Base-by-base conservation (phyloP, 2,113 vertebrate genomes). In the Coptodon bakossiorum region DNA sequence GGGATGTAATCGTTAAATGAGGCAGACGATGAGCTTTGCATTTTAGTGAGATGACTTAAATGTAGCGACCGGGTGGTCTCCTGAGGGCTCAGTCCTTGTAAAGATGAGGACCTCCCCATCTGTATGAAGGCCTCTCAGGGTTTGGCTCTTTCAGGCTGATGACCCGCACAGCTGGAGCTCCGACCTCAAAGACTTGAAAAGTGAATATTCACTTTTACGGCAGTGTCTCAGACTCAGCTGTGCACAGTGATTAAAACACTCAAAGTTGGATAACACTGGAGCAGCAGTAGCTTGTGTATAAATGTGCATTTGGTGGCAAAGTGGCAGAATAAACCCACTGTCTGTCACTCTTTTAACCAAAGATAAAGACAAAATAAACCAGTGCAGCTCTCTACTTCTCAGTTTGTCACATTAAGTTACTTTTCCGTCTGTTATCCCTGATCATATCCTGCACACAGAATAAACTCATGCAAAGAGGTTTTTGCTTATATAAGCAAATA, bases 31-130 rank as follows among this genome's bases (percentile, higher is more conserved):
- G 91, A 92, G 92, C 91, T 92, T 89, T 83, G 71, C 80, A 50
- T 83, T 85, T 91, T 90, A 89, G 86, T 81, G 84, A 88, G 89
- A 89, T 54, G 86, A 86, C 87, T 89, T 71, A 83, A 86, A 85
- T 2, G 80, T 81, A 22, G 84, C 17, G 48, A 66, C 91, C 66
- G 85, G 93, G 94, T 95, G 95, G 94, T 95, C 94, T 94, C 86
- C n/a, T 17, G 68, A 80, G 91, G 81, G 34, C 84, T 17, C 7
- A 16, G 83, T 61, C 79, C 93, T 93, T 88, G 90, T 95, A 94
- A 95, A 95, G 90, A 90, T 27, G 10, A 68, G 66, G 82, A 92
- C 92, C 90, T 89, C 85, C 78, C 82, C 90, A 85, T 90, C 90
- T 91, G 92, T 61, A 82, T 2, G 59, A 56, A 7, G 56, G 54